A percentile compares a stretch with the other conserved stretches of the same genome.
phyloP scores from a whole-genome alignment of 2,797 vertebrate species.

The Melanotaenia pygmaea region DNA sequence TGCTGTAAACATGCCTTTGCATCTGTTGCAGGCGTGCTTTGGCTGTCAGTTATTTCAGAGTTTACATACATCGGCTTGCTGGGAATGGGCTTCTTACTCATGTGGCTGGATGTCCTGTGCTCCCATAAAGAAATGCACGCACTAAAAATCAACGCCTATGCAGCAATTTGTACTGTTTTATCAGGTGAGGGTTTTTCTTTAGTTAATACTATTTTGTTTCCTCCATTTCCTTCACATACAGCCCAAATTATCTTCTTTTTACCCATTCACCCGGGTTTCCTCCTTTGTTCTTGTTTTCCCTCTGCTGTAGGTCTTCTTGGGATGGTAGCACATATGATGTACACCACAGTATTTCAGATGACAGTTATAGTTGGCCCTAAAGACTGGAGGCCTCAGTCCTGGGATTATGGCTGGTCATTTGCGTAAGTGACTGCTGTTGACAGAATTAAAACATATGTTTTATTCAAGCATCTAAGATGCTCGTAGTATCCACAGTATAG shows the following conservation, averaged over 20 bases:
- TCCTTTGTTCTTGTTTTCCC: neutral
- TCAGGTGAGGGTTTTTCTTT: constrained; percentile 77
- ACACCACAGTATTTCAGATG: constrained; percentile 87
- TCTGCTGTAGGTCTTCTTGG: constrained; percentile 80
- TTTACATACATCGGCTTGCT: constrained; percentile 87
- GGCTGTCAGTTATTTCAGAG: constrained; percentile 85
- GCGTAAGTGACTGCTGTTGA: constrained; percentile 66
- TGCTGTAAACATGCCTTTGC: neutral
- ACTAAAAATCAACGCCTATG: constrained; percentile 88
- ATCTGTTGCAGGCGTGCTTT: constrained; percentile 80
- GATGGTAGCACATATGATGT: constrained; percentile 90
- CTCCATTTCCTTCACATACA: neutral
- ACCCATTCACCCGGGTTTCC: neutral
- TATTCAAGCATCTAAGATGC: neutral
- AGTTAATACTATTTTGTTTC: neutral
- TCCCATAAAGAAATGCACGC: constrained; percentile 85
- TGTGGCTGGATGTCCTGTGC: constrained; percentile 87
- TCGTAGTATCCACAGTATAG: neutral
- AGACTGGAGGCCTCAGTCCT: constrained; percentile 87
- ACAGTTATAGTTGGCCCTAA: constrained; percentile 87
- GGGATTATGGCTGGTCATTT: constrained; percentile 84
- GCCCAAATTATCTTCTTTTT: neutral
- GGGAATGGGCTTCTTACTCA: constrained; percentile 87
- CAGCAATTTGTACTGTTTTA: constrained; percentile 87
- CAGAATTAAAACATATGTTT: neutral